A percentile compares a stretch with the other conserved stretches of the same genome.
phyloP scores from a whole-genome alignment of 2,113 vertebrate genomes.

The Probosciger aterrimus region DNA sequence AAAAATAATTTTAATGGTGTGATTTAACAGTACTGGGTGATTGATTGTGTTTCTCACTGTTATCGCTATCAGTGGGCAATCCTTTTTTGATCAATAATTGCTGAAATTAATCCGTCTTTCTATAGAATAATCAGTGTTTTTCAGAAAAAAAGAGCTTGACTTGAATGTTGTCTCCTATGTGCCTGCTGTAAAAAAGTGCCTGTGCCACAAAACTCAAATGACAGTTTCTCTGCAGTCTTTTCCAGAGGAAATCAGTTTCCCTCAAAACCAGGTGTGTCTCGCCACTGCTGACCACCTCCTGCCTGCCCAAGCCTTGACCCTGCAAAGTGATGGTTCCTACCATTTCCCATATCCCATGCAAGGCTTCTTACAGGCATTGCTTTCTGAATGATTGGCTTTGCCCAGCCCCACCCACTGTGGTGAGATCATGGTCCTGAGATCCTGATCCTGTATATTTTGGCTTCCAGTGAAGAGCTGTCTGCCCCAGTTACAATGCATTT shows the following conservation, averaged over 20 bases:
- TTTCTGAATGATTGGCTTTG: neutral
- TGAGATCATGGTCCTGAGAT: neutral
- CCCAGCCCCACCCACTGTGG: neutral
- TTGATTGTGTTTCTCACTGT: neutral
- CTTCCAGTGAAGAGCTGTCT: neutral
- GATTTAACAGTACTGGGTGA: neutral
- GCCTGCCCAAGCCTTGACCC: neutral
- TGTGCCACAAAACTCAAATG: neutral
- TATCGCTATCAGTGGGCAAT: neutral
- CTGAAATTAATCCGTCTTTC: neutral
- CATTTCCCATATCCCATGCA: neutral
- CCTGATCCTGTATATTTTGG: neutral
- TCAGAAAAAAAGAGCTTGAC: neutral
- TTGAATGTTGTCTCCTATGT: neutral
- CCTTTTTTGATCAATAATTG: neutral
- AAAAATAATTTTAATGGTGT: neutral
- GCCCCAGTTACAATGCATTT: neutral
- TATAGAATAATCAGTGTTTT: neutral
- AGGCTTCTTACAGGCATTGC: neutral
- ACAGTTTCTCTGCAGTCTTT: neutral
- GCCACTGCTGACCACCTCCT: fast-evolving
- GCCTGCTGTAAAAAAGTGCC: neutral
- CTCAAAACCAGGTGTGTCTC: neutral
- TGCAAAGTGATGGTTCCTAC: neutral
- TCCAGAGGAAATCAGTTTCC: neutral